Conservation (phyloP, 2,888 invertebrate genomes). For the Troglohyphantes excavatus region DNA sequence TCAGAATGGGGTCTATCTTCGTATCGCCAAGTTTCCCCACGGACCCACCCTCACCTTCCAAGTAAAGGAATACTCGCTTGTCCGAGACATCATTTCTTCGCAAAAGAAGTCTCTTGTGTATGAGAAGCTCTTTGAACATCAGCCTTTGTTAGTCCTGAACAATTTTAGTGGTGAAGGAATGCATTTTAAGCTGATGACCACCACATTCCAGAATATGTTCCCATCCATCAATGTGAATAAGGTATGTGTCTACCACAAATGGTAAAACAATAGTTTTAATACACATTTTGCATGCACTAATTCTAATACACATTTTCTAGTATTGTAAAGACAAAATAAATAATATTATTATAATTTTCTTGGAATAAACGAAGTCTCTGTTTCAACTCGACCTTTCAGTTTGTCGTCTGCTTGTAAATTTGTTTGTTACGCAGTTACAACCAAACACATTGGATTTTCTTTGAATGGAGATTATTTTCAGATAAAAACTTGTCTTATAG, state of each 20-base stretch:
- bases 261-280: too few species aligned
- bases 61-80: conserved; percentile 90
- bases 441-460: too few species aligned
- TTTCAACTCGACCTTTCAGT: too few species aligned
- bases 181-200: conserved; percentile 95
- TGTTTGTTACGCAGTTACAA: too few species aligned
- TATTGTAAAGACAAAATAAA: too few species aligned
- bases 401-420: too few species aligned
- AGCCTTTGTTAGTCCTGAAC: conserved; percentile 87
- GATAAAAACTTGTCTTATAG: too few species aligned
- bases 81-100: conserved; percentile 92
- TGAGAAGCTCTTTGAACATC: conserved; percentile 91
- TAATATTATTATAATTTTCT: too few species aligned
- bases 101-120: conserved; percentile 91
- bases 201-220: conserved; percentile 99
- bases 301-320: too few species aligned
- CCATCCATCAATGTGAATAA: conserved; percentile 97
- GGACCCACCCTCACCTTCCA: conserved; percentile 97
- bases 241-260: conserved; percentile 85
- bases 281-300: too few species aligned
- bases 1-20: conserved; percentile 91
- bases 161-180: conserved; percentile 94
- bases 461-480: too few species aligned
- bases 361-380: too few species aligned
- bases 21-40: conserved; percentile 91